Percentiles rank a stretch among this genome's conserved stretches.
phyloP scores from a whole-genome alignment of 2,797 vertebrate species.

The Notolepis coatsorum region DNA sequence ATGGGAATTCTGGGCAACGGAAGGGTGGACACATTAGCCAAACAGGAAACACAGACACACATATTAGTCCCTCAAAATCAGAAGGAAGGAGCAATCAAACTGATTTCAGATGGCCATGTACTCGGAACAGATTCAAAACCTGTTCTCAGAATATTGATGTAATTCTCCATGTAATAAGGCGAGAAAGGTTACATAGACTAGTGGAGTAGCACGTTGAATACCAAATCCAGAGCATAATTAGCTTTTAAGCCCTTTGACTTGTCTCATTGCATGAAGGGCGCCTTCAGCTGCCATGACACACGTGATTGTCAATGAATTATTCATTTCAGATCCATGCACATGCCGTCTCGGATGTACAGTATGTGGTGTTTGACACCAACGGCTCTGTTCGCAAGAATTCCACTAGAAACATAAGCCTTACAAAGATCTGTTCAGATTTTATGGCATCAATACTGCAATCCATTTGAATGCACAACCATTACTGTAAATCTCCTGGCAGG shows the following conservation, averaged over 20 bases:
- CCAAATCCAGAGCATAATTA: constrained; percentile 52
- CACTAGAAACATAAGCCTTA: constrained; percentile 25
- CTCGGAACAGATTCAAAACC: constrained; percentile 7
- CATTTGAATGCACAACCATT: constrained; percentile 42
- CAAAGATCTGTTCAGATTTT: constrained; percentile 19
- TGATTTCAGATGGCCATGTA: neutral
- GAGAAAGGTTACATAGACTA: constrained; percentile 5
- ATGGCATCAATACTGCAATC: constrained; percentile 35
- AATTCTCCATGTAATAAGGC: constrained; percentile 23
- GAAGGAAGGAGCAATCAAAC: neutral
- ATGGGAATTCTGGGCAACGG: neutral
- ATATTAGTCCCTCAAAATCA: neutral
- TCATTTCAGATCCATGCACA: constrained; percentile 16
- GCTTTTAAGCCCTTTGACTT: constrained; percentile 54
- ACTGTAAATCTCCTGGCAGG: constrained; percentile 34
- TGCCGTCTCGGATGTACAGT: constrained; percentile 9
- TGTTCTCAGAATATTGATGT: constrained; percentile 36
- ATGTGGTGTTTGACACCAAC: constrained; percentile 43
- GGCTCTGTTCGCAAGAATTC: constrained; percentile 20
- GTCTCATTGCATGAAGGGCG: constrained; percentile 30
- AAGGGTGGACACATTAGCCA: neutral
- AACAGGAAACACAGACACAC: neutral
- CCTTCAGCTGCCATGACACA: constrained; percentile 43
- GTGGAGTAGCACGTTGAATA: constrained; percentile 1
- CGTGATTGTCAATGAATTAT: constrained; percentile 51